Evolutionary conservation across 1,140 invertebrate species (phyloP), one percentile per base, ranked within the genome.

Genomic region (Chironomus tepperi): DNA sequence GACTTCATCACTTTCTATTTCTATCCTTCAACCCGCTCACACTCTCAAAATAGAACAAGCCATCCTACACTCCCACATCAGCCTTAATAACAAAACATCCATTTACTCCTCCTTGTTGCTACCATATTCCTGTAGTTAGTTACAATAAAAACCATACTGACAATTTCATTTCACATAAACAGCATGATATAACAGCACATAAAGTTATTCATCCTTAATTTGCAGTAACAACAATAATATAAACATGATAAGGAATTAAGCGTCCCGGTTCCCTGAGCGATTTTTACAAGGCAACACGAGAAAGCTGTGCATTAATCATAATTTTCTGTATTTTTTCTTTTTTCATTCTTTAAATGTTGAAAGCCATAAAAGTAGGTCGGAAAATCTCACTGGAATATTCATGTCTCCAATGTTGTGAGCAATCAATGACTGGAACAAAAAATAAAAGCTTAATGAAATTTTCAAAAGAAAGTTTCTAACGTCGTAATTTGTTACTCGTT

Each of bases 301-400:
- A 70, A 70, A 70, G 19, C 19, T 18, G 65, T 70, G 65, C 65
- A 70, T 70, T 70, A 70, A 70, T 70, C 65, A 70, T 70, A 70
- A 70, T 18, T 70, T 67, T 67, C 5, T 57, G 7, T 34, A 2
- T 34, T 34, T 34, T 34, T 34, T 34, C 24, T 34, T 34, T 34
- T 34, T 34, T 34, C 47, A n/a, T 57, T 9, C 47, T 57, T n/a
- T 57, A n/a, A n/a, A 57, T 57, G 47, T n/a, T n/a, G 47, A 57
- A 57, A 34, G 15, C 10, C 47, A 34, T 15, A 57, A 57, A 57
- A 57, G 12, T 57, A n/a, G 47, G 47, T 57, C 47, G 47, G 47
- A 57, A 57, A n/a, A 12, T 57, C 12, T 57, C 47, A 10, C 43
- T 47, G 15, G 47, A 57, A n/a, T 34, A 57, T 12, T n/a, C 47